Percentiles rank a stretch among this genome's conserved stretches.
Conservation (phyloP, 2,888 invertebrate genomes). For the Caenorhabditis sp. region DNA sequence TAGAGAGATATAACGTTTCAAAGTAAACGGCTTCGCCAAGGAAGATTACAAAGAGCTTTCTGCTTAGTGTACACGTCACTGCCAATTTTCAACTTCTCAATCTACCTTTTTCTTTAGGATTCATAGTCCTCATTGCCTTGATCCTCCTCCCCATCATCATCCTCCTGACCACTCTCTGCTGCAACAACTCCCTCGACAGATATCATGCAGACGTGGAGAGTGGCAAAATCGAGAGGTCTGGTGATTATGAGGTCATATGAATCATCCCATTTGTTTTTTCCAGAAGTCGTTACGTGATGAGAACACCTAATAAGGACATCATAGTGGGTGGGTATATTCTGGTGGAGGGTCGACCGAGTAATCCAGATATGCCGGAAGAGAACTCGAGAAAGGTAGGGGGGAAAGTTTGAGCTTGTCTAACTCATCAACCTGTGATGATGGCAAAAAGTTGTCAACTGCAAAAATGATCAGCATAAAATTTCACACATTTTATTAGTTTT, state of each 20-base stretch:
- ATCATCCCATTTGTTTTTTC: background rate
- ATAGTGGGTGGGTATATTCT: slow-evolving; percentile 72
- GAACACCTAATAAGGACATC: slow-evolving; percentile 71
- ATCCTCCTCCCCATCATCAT: slow-evolving; percentile 68
- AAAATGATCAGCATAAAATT: no score
- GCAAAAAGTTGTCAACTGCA: no score
- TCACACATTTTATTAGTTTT: no score
- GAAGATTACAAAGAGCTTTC: no score
- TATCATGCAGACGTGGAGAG: slow-evolving; percentile 72
- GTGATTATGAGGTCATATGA: no score
- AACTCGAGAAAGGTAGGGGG: slow-evolving; percentile 61
- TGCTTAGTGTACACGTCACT: no score
- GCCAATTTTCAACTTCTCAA: background rate
- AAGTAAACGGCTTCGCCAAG: no score
- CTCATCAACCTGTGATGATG: no score
- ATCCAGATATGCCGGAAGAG: slow-evolving; percentile 48
- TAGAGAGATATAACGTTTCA: no score
- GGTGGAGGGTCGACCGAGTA: slow-evolving; percentile 61
- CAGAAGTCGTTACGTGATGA: slow-evolving; percentile 68
- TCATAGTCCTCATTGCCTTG: slow-evolving; percentile 57
- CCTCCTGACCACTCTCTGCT: slow-evolving; percentile 74
- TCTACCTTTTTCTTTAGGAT: slow-evolving; percentile 34
- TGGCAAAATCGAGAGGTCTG: slow-evolving; percentile 65
- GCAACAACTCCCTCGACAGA: slow-evolving; percentile 75
- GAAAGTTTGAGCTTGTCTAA: background rate